Base-by-base conservation (phyloP, 92 coral and sea anemone genomes). In the Umimayanthus chanpuru region DNA sequence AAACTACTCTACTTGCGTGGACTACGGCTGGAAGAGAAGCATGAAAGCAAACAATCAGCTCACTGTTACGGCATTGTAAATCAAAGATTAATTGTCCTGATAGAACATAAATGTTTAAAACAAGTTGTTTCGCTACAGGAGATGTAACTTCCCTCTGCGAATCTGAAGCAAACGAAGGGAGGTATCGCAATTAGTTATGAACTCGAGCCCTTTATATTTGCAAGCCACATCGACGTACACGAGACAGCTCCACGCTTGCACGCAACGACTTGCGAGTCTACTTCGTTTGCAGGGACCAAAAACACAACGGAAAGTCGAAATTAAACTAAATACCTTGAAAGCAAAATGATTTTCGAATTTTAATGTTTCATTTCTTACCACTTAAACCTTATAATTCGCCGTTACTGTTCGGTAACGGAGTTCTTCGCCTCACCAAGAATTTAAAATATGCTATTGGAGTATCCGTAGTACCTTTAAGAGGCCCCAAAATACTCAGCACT, bases 401-500 rank as follows among this genome's bases (percentile, higher is more conserved):
- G 87, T 83, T 83, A 83, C 87, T 83, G 78, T 36, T 70, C 87
- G 77, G 87, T 83, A 83, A 83, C 87, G 87, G 78, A 70, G 87
- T 83, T 76, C 77, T 44, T 83, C 74, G 87, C 79, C 41, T 83
- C 76, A 83, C 78, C 66, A 83, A 83, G 76, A 71, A 83, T 83
- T 32, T 43, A 70, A 83, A 83, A 70, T 83, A 83, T 83, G 87
- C 79, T 70, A 61, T 83, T 43, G 71, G 36, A 50, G 55, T 68
- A 78, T 73, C 87, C 58, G 64, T 36, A 83, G 40, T 68, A 56
- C 28, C 78, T 55, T 29, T 29, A 70, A 47, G 49, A 83, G 40
- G 18, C 32, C 77, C 74, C 87, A 39, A 11, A 70, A 44, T 68
- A 21, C 7, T 50, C 53, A 44, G 43, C 32, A 80, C 50, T 14